Evolutionary conservation across 1,140 invertebrate genomes (phyloP).

Genomic region (Tribolium madens): DNA sequence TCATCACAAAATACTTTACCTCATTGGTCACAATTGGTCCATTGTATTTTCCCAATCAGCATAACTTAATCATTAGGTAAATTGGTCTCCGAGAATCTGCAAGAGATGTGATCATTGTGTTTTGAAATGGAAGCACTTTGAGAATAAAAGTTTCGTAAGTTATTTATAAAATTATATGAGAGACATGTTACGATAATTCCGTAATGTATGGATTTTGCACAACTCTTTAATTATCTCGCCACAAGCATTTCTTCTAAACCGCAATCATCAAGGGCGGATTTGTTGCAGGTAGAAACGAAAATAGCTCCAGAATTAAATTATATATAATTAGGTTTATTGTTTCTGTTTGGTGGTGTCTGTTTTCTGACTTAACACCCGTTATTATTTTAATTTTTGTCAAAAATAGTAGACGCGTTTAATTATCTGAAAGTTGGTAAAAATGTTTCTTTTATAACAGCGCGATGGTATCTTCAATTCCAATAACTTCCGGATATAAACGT

Average conservation of each 20-base stretch:
- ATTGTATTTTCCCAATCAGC: constrained; percentile 38
- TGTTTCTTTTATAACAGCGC: too few species aligned
- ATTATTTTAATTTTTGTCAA: constrained; percentile 16
- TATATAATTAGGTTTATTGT: constrained; percentile 27
- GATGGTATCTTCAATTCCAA: constrained; percentile 14
- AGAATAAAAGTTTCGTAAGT: constrained; percentile 25
- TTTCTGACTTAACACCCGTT: not conserved
- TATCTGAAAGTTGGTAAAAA: too few species aligned
- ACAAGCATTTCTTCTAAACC: not conserved
- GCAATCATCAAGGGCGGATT: not conserved
- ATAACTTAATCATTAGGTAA: constrained; percentile 33
- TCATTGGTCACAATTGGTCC: constrained; percentile 7
- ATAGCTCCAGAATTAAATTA: constrained; percentile 5
- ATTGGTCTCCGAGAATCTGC: constrained; percentile 11
- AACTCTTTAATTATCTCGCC: constrained; percentile 9
- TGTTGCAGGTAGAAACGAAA: constrained; percentile 18
- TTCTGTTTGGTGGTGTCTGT: not conserved
- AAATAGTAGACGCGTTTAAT: not conserved
- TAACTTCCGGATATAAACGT: constrained; percentile 26
- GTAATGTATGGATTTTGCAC: constrained; percentile 8
- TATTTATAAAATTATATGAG: not conserved
- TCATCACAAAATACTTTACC: not conserved
- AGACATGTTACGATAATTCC: too few species aligned
- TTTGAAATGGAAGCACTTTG: constrained; percentile 32
- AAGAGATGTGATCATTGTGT: constrained; percentile 23